These are phyloP conservation scores for Ennomos erosarius DNA, from an alignment of 2,888 invertebrate genomes.

Conservation along the genomic window DNA sequence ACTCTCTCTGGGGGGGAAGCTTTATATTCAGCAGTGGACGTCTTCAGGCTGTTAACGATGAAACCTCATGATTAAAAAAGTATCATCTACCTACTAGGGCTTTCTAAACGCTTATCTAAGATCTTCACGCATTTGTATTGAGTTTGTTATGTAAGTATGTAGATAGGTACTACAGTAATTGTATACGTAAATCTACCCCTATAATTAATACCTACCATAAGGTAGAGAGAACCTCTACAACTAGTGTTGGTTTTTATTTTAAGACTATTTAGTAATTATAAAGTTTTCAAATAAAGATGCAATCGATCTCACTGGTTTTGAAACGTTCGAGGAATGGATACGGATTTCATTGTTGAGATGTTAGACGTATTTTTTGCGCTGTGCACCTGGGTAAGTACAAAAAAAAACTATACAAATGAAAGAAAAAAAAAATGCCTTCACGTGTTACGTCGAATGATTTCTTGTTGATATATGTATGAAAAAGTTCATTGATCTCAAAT, in stretches of 20 bases:
- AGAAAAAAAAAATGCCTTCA: slow-evolving; percentile 35
- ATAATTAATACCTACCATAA: too few relatives aligned
- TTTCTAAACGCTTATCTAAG: too few relatives aligned
- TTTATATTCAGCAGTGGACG: too few relatives aligned
- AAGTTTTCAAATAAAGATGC: slow-evolving; percentile 29
- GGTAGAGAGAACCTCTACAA: too few relatives aligned
- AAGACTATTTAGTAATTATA: background rate
- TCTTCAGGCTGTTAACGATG: too few relatives aligned
- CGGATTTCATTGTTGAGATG: slow-evolving; percentile 56
- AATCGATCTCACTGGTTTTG: slow-evolving; percentile 63
- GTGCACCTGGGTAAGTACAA: slow-evolving; percentile 71
- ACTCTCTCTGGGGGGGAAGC: too few relatives aligned
- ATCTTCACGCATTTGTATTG: too few relatives aligned
- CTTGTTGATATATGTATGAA: slow-evolving; percentile 49
- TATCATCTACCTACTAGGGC: too few relatives aligned
- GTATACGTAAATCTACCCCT: too few relatives aligned
- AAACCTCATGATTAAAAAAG: too few relatives aligned
- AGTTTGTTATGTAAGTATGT: too few relatives aligned
- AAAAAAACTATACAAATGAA: slow-evolving; percentile 44
- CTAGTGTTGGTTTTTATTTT: background rate
- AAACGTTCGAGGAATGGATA: slow-evolving; percentile 48
- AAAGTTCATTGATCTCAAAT: slow-evolving; percentile 81
- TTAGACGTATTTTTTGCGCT: slow-evolving; percentile 62
- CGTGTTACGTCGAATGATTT: slow-evolving; percentile 38
- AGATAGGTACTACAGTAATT: too few relatives aligned